phyloP scores from a whole-genome alignment of 2,888 invertebrate genomes.

The Ctena decussata region DNA sequence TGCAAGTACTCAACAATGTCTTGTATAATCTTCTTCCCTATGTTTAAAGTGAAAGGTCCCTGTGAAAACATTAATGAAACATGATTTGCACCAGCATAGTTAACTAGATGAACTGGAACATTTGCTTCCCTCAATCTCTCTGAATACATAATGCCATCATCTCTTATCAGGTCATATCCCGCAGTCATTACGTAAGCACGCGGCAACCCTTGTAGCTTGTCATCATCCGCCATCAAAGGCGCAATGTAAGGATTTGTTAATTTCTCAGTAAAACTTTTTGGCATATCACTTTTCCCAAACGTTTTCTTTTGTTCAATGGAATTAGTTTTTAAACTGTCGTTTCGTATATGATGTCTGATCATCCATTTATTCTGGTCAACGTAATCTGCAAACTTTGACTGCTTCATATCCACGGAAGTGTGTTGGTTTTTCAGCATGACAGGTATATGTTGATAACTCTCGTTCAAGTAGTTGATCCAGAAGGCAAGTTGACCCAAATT shows the following conservation, averaged over 20 bases:
- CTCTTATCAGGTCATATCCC: constrained; percentile 85
- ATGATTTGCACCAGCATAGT: constrained; percentile 67
- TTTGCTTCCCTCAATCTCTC: constrained; percentile 73
- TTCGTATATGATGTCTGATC: constrained; percentile 36
- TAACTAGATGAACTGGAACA: constrained; percentile 64
- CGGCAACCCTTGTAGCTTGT: constrained; percentile 76
- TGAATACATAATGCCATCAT: constrained; percentile 85
- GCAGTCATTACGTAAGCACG: constrained; percentile 83
- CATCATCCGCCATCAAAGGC: constrained; percentile 83
- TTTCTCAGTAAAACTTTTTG: constrained; percentile 34
- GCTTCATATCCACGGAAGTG: constrained; percentile 48
- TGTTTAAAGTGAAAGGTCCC: constrained; percentile 40
- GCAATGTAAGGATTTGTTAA: constrained; percentile 76
- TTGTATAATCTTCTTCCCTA: constrained; percentile 42
- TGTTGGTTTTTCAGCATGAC: constrained; percentile 52
- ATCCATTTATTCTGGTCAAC: constrained; percentile 59
- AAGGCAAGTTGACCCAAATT: constrained; percentile 37
- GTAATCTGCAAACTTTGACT: constrained; percentile 42
- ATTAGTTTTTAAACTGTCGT: constrained; percentile 17
- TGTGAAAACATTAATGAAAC: constrained; percentile 48
- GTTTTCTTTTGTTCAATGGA: constrained; percentile 10
- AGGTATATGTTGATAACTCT: constrained; percentile 28
- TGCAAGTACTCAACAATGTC: constrained; percentile 56
- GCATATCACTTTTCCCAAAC: constrained; percentile 70
- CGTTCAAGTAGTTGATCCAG: constrained; percentile 58